Evolutionary conservation across 2,113 vertebrate genomes (phyloP), one percentile per base, ranked within the genome.

Genomic region (Ammodytes dubius): DNA sequence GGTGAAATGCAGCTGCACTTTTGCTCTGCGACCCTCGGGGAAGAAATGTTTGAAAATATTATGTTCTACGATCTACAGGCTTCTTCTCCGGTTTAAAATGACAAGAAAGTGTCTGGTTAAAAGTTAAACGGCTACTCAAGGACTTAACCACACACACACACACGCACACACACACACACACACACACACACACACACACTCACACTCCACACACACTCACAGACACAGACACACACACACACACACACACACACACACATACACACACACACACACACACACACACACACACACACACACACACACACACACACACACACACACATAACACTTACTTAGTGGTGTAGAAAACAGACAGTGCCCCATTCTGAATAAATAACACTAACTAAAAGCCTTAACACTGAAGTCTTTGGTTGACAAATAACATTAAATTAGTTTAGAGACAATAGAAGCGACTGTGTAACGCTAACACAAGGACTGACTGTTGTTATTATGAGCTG

Each of bases 381-480:
- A 42, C 7, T 12, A 14, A 61, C 35, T 61, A 6, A 54, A 65
- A 27, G 27, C 27, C 2, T 27, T 27, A 27, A 27, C 27, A 50
- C 45, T 45, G 58, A 50, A 53, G 47, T 27, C 60, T n/a, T 6
- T 43, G 52, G 43, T 47, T 70, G 68, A 81, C 46, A 82, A 70
- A 67, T 82, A 45, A 56, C 15, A 58, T 56, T 83, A 67, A 81
- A 85, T 83, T 57, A 74, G 9, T 4, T 50, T 12, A 14, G 43
- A 58, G 0, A 84, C 72, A 59, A 72, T 60, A 15, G 59, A 7
- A 61, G 47, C 53, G 15, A 50, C 56, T 57, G 57, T 27, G 9
- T 46, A 75, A 14, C 70, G 53, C 45, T n/a, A 64, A 78, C 52
- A 81, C 70, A 76, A 52, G 40, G 15, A 85, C 52, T 15, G 66